Base-by-base conservation (phyloP, 1,140 invertebrate genomes). In the Drosophila kanapiae region DNA sequence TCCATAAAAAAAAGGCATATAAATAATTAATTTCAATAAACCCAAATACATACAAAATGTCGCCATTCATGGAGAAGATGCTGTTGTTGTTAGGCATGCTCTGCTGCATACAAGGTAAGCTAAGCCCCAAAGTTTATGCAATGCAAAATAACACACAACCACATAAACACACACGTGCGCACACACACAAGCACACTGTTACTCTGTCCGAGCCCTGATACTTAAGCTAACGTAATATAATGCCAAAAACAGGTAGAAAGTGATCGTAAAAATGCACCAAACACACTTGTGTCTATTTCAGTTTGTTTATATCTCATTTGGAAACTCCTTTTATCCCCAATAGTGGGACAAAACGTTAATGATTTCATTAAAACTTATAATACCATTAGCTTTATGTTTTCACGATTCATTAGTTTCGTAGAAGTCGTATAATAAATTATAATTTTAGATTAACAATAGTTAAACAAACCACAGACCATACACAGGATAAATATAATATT, bases 61-160 rank as follows among this genome's bases (percentile, higher is more conserved):
- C 91, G 70, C 91, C 91, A 47, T 77, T 91, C 69, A 71, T 88
- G 81, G 86, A 92, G 62, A 92, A 91, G 77, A 78, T 65, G 68
- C 35, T 92, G 72, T 65, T 92, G 42, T 58, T 92, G 49, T 64
- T 92, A 68, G 91, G 86, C 77, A 51, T 88, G 45, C 68, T 92
- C 54, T 92, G 86, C 77, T 92, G 91, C 78, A 83, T 92, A 80
- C 91, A 92, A 83, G 86, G 91, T 92, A 79, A 85, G 81, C 45
- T 91, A 76, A 85, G 81, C 48, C 38, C 58, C 49, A 37, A 48
- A 51, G 56, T 81, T 65, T 68, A 74, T 60, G 60, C 63, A 82
- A 72, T 57, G 43, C 42, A 68, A 79, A 75, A 70, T 60, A 47
- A 64, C 6, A 2, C 42, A 35, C 42, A 38, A n/a, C 27, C 33